Evolutionary conservation across 2,113 vertebrate genomes (phyloP).

Genomic region (Ameiurus melas): DNA sequence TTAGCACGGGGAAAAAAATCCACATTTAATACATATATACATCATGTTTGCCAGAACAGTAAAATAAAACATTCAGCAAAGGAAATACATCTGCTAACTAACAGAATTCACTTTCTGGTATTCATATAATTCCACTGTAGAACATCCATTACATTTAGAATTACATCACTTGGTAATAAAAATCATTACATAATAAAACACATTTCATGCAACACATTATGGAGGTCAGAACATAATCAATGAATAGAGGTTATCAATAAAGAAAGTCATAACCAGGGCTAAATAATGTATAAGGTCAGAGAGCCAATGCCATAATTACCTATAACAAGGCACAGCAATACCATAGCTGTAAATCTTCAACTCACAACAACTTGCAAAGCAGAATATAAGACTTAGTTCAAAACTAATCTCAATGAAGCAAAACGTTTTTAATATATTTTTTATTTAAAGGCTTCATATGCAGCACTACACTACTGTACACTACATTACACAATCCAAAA

Average conservation of each 20-base stretch:
- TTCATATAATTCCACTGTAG: neutral
- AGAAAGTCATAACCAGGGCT: constrained; percentile 4
- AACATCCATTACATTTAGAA: constrained; percentile 14
- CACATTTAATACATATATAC: constrained; percentile 10
- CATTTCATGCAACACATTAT: constrained; percentile 18
- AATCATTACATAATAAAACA: constrained; percentile 18
- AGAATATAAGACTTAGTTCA: neutral
- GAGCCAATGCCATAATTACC: neutral
- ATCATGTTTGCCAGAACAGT: neutral
- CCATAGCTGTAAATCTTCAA: neutral
- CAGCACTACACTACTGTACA: neutral
- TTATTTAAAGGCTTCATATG: neutral
- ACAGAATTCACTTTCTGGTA: neutral
- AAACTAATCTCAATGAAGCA: neutral
- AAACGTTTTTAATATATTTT: neutral
- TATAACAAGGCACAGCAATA: constrained; percentile 6
- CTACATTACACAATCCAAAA: neutral
- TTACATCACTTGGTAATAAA: constrained; percentile 7
- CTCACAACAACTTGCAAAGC: constrained; percentile 12
- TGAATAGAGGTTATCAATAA: constrained; percentile 26
- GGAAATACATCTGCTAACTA: neutral
- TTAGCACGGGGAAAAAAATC: neutral
- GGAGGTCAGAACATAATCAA: constrained; percentile 11
- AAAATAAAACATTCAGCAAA: neutral
- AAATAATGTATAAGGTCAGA: constrained; percentile 18